These are phyloP conservation scores for Diadema setosum DNA, from an alignment of 35 echinoderm and acorn worm genomes.

Conservation along the genomic window DNA sequence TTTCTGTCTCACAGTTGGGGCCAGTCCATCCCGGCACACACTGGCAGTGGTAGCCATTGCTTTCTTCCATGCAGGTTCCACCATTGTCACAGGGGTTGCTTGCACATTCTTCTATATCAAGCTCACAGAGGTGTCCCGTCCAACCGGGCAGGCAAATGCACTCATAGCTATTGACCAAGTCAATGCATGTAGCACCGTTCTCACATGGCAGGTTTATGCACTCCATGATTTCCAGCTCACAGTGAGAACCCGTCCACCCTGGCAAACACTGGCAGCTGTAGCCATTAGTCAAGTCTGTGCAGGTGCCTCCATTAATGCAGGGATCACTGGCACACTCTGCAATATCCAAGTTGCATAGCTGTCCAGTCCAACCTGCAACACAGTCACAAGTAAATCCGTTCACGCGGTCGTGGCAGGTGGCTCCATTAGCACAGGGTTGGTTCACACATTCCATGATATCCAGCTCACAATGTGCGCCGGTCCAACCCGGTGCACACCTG, in stretches of 20 bases:
- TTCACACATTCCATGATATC: constrained; percentile 42
- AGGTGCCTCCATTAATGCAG: constrained; percentile 57
- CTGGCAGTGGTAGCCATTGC: constrained; percentile 25
- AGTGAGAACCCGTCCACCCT: constrained; percentile 18
- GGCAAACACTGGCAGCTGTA: constrained; percentile 50
- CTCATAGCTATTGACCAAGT: constrained; percentile 8
- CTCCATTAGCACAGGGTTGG: constrained; percentile 23
- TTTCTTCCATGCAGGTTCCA: constrained; percentile 37
- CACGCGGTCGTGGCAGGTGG: constrained; percentile 24
- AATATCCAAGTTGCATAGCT: neutral
- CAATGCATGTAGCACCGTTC: constrained; percentile 20
- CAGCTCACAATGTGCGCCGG: constrained; percentile 45
- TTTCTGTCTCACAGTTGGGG: constrained; percentile 29
- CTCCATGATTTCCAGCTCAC: constrained; percentile 30
- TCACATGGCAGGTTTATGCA: neutral
- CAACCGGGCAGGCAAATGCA: constrained; percentile 50
- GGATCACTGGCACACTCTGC: constrained; percentile 44
- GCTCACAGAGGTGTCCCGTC: constrained; percentile 24
- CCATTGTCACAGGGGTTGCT: constrained; percentile 54
- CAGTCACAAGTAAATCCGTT: constrained; percentile 30
- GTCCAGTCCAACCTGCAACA: neutral
- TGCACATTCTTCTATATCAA: constrained; percentile 37
- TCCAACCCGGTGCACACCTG: constrained; percentile 28
- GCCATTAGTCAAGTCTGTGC: constrained; percentile 12
- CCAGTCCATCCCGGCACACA: constrained; percentile 24